Evolutionary conservation across 2,888 invertebrate species (phyloP).

Genomic region (Calameuta filiformis): DNA sequence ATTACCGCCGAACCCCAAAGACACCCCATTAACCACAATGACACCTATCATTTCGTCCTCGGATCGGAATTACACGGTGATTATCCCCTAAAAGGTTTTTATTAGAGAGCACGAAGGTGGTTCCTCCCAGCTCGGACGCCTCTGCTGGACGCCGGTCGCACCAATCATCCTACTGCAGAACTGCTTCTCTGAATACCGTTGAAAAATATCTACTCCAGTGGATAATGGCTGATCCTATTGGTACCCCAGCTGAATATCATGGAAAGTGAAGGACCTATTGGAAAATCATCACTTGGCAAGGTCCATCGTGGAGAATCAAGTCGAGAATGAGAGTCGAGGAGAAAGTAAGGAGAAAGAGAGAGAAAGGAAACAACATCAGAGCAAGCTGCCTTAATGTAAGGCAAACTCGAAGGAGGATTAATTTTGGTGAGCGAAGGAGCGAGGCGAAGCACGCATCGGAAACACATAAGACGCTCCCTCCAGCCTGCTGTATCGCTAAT

Average conservation of each 20-base stretch:
- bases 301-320: slow-evolving; percentile 3
- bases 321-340: slow-evolving; percentile 30
- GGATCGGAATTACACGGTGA: slow-evolving; percentile 18
- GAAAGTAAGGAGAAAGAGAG: slow-evolving; percentile 40
- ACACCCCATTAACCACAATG: slow-evolving; percentile 19
- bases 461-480: slow-evolving; percentile 59
- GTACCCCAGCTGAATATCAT: not conserved
- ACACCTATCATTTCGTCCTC: slow-evolving; percentile 19
- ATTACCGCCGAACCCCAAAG: slow-evolving; percentile 15
- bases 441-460: slow-evolving; percentile 49
- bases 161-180: not conserved
- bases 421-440: slow-evolving; percentile 46
- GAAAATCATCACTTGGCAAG: slow-evolving; percentile 22
- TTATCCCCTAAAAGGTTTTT: slow-evolving; percentile 21
- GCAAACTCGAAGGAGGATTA: slow-evolving; percentile 52
- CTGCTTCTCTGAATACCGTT: not conserved
- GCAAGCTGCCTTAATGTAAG: slow-evolving; percentile 14
- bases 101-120: slow-evolving; percentile 8
- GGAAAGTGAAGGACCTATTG: not conserved
- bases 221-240: not conserved
- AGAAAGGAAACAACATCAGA: slow-evolving; percentile 35
- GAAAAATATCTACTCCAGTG: not conserved
- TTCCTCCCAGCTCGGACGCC: not conserved
- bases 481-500: slow-evolving; percentile 60
- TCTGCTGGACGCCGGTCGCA: not conserved